Conservation (phyloP, 2,113 vertebrate genomes). For the Otis tarda region DNA sequence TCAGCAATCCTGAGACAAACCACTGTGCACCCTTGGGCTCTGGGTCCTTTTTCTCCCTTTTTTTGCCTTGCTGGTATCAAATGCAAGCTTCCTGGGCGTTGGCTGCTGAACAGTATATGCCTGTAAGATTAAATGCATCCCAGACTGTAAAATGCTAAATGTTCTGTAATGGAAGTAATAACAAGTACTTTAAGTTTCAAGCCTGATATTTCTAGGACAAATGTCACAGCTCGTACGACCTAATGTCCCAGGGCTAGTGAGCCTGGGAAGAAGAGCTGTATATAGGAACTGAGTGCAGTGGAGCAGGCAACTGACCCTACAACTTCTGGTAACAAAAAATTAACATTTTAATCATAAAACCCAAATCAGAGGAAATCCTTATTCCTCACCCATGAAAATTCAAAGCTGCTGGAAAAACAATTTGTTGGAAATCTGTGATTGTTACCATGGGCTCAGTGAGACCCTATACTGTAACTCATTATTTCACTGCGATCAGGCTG, state of each 20-base stretch:
- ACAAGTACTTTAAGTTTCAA: not conserved
- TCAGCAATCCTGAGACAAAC: not conserved
- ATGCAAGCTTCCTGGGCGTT: not conserved
- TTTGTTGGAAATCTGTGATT: not conserved
- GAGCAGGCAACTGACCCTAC: not conserved
- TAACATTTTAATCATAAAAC: not conserved
- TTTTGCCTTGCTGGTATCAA: not conserved
- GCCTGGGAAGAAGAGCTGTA: not conserved
- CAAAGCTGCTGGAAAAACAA: not conserved
- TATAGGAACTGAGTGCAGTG: not conserved
- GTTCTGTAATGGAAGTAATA: not conserved
- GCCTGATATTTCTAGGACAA: not conserved
- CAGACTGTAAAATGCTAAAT: not conserved
- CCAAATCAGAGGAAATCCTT: not conserved
- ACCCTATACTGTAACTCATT: not conserved
- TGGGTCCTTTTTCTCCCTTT: not conserved
- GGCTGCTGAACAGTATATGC: not conserved
- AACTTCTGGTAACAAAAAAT: not conserved
- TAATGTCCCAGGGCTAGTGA: not conserved
- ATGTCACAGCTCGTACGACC: not conserved
- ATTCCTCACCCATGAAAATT: not conserved
- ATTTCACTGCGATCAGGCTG: not conserved
- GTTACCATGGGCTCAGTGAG: not conserved
- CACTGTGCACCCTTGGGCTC: not conserved
- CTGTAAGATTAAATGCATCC: not conserved